Evolutionary conservation across 2,797 vertebrate species (phyloP), one percentile per base, ranked within the genome.

Genomic region (Bucorvus abyssinicus): DNA sequence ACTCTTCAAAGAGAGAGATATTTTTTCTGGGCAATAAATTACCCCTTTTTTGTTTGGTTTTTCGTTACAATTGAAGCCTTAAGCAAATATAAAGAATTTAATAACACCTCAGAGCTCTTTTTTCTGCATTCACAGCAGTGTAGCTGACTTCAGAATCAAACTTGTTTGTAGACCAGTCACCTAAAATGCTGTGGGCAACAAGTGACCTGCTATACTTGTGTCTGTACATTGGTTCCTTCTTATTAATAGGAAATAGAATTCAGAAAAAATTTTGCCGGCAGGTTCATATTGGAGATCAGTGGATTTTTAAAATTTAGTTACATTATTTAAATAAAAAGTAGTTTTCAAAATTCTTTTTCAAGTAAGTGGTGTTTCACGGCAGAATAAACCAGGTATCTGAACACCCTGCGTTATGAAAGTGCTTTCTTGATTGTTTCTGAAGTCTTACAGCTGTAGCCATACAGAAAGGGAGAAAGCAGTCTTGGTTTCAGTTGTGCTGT

Each of bases 381-480:
- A 26, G 63, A 44, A 47, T 68, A 86, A 84, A 22, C 26, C n/a
- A 45, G 38, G n/a, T 88, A 75, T 59, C n/a, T 61, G 61, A 55
- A 69, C 13, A 18, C 7, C 6, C 30, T 73, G 55, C 20, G 12
- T 69, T 91, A 21, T 64, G 55, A 65, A 83, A 92, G 45, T 76
- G 45, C 68, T 92, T 84, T 84, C 61, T 84, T 77, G 42, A 52
- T 91, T 76, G 52, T 76, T 87, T 64, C 63, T 89, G 74, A 60
- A 71, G 38, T 34, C 47, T 86, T 82, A 87, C 90, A 97, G 95
- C 93, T 96, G 93, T 65, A 71, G 73, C 74, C 32, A 68, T 93
- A 94, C 84, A 89, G 84, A 73, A 63, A 2, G 81, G n/a, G 68
- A 80, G 65, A 89, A 81, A 84, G 87, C 64, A 78, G 94, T 56